phyloP scores from a whole-genome alignment of 2,888 invertebrate genomes.

The Dermolepida albohirtum region DNA sequence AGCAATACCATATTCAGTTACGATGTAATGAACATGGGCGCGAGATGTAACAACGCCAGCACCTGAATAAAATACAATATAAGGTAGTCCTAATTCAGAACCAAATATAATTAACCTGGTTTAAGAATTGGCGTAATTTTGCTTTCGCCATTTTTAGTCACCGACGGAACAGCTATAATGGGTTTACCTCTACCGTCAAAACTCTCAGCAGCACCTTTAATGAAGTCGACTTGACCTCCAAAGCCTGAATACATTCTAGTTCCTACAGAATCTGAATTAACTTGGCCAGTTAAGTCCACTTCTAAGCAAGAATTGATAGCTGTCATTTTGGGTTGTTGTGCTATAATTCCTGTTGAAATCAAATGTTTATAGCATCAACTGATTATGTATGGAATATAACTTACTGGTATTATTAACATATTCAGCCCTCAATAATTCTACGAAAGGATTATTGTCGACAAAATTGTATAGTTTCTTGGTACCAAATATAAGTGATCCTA shows the following conservation, averaged over 20 bases:
- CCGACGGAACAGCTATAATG: slow-evolving; percentile 89
- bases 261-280: slow-evolving; percentile 94
- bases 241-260: slow-evolving; percentile 84
- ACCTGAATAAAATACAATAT: slow-evolving; percentile 68
- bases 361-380: too few relatives aligned
- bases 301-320: slow-evolving; percentile 98
- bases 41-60: slow-evolving; percentile 96
- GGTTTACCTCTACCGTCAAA: slow-evolving; percentile 90
- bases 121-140: slow-evolving; percentile 90
- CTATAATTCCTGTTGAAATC: slow-evolving; percentile 71
- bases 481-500: slow-evolving; percentile 93
- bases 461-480: slow-evolving; percentile 90
- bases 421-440: slow-evolving; percentile 90
- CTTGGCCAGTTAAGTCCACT: slow-evolving; percentile 93
- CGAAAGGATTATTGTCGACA: slow-evolving; percentile 92
- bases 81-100: background rate
- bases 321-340: slow-evolving; percentile 90
- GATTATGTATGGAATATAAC: slow-evolving; percentile 38
- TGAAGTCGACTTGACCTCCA: slow-evolving; percentile 95
- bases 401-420: slow-evolving; percentile 85
- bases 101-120: slow-evolving; percentile 69
- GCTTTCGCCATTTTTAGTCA: slow-evolving; percentile 80
- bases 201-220: slow-evolving; percentile 88
- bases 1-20: slow-evolving; percentile 93
- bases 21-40: slow-evolving; percentile 93